Base-by-base conservation (phyloP, 35 echinoderm and acorn worm genomes). In the Apostichopus parvimensis region DNA sequence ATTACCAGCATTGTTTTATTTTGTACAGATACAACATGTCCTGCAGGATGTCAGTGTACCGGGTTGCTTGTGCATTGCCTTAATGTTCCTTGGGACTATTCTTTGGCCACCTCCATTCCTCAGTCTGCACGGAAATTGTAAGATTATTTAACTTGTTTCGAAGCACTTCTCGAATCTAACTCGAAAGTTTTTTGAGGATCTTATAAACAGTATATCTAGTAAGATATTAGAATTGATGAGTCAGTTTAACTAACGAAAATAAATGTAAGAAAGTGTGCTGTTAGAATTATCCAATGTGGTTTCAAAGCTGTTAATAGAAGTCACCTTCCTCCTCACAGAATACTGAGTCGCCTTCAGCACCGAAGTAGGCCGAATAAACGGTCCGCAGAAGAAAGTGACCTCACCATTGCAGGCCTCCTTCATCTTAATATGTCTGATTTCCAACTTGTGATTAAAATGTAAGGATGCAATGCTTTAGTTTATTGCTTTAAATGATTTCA, bases 11-110 rank as follows among this genome's bases (percentile, higher is more conserved):
- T 61, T 61, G 58, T 61, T 53, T 80, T 54, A 0, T 17, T 15
- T 54, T 12, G 78, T 28, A 0, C 83, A 95, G 94, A 79, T 79
- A 57, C 79, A 20, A 15, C 21, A 10, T 95, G 94, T 53, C 94
- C 94, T 26, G 6, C 18, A 10, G 68, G 72, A n/a, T 95, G 94
- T 65, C 53, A 88, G 28, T 95, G 94, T 83, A 87, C 66, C n/a
- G 94, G 94, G 23, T 83, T 92, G 0, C 54, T 72, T 9, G 82
- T 95, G 52, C 77, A 34, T 17, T 95, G 94, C 77, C 61, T 34
- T 5, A 20, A 73, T 54, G 21, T 52, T 5, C 57, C 77, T 26
- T 95, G 94, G 94, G 87, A 79, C 34, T 26, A 73, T 17, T 56
- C 68, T n/a, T n/a, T 61, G 23, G 94, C 90, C 70, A 53, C 75